Evolutionary conservation across 2,113 vertebrate genomes (phyloP).

Genomic region (Phaethon lepturus): DNA sequence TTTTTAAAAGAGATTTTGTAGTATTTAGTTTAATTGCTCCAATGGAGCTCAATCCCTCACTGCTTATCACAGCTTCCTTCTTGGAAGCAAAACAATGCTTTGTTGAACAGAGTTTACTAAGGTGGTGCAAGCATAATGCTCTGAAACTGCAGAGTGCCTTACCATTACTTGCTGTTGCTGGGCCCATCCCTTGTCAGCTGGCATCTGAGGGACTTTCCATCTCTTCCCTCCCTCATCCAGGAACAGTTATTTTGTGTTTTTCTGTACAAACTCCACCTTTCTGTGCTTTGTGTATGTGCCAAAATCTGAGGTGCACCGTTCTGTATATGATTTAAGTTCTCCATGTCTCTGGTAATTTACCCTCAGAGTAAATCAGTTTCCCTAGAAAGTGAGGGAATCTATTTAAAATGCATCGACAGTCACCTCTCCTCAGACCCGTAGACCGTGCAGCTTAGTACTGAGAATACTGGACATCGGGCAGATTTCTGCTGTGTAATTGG

Average conservation of each 20-base stretch:
- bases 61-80: neutral
- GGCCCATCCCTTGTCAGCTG: neutral
- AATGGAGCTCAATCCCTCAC: fast-evolving
- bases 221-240: neutral
- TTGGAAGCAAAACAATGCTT: neutral
- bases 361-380: neutral
- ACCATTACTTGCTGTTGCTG: neutral
- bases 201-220: neutral
- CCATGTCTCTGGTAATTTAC: neutral
- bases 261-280: neutral
- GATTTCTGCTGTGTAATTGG: neutral
- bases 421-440: neutral
- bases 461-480: neutral
- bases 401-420: neutral
- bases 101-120: neutral
- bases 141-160: neutral
- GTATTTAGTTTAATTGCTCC: neutral
- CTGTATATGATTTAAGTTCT: neutral
- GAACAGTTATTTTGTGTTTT: neutral
- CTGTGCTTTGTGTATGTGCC: neutral
- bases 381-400: neutral
- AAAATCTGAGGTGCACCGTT: neutral
- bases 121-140: neutral
- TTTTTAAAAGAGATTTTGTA: neutral
- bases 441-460: neutral